A percentile compares a stretch with the other conserved stretches of the same genome.
phyloP scores from a whole-genome alignment of 1,140 invertebrate species.

The Pachyrhynchus sulphureomaculatus region DNA sequence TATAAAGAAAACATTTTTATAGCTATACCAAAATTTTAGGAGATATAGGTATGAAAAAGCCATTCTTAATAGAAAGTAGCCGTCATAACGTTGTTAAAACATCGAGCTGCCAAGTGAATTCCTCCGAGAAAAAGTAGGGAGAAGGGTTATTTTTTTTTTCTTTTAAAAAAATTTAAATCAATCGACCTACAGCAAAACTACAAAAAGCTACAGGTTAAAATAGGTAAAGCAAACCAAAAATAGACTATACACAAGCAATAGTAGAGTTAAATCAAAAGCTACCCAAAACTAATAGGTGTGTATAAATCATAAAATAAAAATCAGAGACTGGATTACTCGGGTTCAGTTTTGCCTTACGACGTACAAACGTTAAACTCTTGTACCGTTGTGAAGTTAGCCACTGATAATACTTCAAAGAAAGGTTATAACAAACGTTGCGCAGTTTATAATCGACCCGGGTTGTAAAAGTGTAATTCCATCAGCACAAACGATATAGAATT shows the following conservation, averaged over 20 bases:
- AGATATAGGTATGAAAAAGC: background rate
- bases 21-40: constrained; percentile 9
- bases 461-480: too few species aligned
- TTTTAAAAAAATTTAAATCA: constrained; percentile 19
- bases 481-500: too few species aligned
- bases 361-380: constrained; percentile 38
- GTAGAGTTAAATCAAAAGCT: constrained; percentile 26
- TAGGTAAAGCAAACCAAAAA: constrained; percentile 31
- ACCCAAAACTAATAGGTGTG: constrained; percentile 42
- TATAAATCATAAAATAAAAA: constrained; percentile 40
- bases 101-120: background rate
- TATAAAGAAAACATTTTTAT: background rate
- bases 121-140: constrained; percentile 35
- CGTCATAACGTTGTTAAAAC: constrained; percentile 17
- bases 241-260: constrained; percentile 28
- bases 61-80: background rate
- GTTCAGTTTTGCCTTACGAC: constrained; percentile 46
- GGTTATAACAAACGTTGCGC: background rate
- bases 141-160: constrained; percentile 29
- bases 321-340: constrained; percentile 47
- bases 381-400: constrained; percentile 29
- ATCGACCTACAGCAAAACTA: constrained; percentile 28
- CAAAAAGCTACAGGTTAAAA: constrained; percentile 30
- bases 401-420: background rate
- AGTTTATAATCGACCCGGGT: background rate